Conservation (phyloP, 1,140 invertebrate genomes). For the Lepidostoma basale region DNA sequence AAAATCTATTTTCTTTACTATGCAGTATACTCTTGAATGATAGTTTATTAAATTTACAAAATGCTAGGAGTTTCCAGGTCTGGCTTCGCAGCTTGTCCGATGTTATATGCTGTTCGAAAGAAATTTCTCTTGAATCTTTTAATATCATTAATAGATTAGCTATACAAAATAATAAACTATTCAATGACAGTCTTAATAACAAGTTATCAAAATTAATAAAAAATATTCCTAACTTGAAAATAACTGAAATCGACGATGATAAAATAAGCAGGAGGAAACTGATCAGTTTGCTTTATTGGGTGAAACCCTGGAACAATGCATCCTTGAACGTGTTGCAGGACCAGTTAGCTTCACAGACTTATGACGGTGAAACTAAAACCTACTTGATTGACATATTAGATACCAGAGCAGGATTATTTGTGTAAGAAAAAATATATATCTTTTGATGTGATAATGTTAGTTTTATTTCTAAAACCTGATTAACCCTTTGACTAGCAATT, state of each 20-base stretch:
- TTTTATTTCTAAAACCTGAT: no score
- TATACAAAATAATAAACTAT: constrained; percentile 52
- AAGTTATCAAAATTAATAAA: constrained; percentile 53
- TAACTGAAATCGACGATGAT: constrained; percentile 48
- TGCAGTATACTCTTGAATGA: constrained; percentile 57
- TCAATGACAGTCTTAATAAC: constrained; percentile 53
- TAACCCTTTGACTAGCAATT: no score
- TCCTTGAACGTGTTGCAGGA: constrained; percentile 56
- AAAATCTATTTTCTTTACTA: constrained; percentile 56
- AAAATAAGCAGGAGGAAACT: constrained; percentile 51
- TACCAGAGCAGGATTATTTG: constrained; percentile 39
- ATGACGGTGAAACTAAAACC: constrained; percentile 27
- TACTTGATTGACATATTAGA: constrained; percentile 40
- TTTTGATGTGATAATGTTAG: no score
- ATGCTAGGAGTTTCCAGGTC: constrained; percentile 50
- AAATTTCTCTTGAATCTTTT: constrained; percentile 53
- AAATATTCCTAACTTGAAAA: constrained; percentile 55
- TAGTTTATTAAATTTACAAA: constrained; percentile 53
- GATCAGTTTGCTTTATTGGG: constrained; percentile 57
- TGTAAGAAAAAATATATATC: no score
- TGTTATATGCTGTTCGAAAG: constrained; percentile 52
- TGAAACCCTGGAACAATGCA: constrained; percentile 54
- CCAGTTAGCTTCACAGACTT: constrained; percentile 49
- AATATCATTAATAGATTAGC: constrained; percentile 58
- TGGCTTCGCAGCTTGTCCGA: constrained; percentile 59